Percentiles rank a stretch among this genome's conserved stretches.
phyloP scores from a whole-genome alignment of 1,140 invertebrate genomes.

The Cyclina sinensis region DNA sequence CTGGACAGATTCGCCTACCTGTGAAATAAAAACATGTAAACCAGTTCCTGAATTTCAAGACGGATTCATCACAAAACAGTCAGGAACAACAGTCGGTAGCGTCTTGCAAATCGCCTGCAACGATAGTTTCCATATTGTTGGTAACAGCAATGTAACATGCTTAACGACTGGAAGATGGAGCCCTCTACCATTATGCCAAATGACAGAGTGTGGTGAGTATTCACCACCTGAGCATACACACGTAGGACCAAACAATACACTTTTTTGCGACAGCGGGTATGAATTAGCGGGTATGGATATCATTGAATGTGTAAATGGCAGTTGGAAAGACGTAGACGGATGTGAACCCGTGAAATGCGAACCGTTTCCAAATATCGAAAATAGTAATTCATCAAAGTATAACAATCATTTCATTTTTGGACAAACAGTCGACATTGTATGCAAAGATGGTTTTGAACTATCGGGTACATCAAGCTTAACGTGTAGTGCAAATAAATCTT shows the following conservation, averaged over 20 bases:
- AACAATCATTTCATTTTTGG: not conserved
- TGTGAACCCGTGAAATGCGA: not conserved
- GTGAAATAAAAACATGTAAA: not conserved
- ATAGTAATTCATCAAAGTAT: not conserved
- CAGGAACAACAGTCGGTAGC: not conserved
- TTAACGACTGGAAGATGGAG: not conserved
- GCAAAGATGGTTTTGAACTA: not conserved
- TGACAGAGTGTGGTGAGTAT: not conserved
- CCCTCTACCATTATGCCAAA: not conserved
- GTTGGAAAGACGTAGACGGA: not conserved
- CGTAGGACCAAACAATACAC: not conserved
- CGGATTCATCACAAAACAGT: not conserved
- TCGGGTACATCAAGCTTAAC: not conserved
- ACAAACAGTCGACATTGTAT: not conserved
- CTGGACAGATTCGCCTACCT: not conserved
- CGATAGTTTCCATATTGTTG: not conserved
- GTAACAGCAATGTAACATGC: not conserved
- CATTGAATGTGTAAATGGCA: conserved; percentile 2
- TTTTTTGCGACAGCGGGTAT: not conserved
- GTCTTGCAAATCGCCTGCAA: not conserved
- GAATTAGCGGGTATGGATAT: not conserved
- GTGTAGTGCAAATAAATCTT: not conserved
- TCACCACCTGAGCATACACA: not conserved
- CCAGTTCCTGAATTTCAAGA: not conserved
- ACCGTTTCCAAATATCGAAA: not conserved